A percentile compares a stretch with the other conserved stretches of the same genome.
Conservation (phyloP, 2,113 vertebrate species). For the Phrynocephalus versicolor region DNA sequence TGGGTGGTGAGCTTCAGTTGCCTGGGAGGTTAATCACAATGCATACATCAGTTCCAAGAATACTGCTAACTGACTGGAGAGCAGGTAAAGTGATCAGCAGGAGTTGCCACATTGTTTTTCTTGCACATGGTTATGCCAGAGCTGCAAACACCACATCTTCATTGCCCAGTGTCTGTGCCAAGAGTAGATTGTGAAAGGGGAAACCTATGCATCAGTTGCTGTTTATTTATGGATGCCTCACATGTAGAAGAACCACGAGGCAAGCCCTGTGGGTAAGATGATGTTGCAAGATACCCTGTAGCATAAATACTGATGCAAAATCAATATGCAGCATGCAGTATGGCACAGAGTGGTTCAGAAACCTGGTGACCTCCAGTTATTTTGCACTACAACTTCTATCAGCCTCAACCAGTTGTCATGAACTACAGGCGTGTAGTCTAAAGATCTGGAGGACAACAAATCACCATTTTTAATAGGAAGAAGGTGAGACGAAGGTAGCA, state of each 20-base stretch:
- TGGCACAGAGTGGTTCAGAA: not conserved
- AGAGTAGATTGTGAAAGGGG: not conserved
- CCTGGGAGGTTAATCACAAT: not conserved
- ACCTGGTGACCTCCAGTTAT: not conserved
- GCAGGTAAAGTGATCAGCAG: not conserved
- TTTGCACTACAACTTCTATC: not conserved
- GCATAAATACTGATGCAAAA: not conserved
- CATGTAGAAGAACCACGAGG: not conserved
- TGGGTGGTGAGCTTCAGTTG: not conserved
- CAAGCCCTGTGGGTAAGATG: no score
- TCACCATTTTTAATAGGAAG: not conserved
- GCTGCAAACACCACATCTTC: not conserved
- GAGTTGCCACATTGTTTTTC: not conserved
- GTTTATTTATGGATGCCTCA: not conserved
- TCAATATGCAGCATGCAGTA: not conserved
- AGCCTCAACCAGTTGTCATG: not conserved
- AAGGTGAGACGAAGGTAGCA: not conserved
- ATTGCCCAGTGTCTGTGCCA: not conserved
- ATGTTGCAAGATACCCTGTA: not conserved
- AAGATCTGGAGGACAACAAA: not conserved
- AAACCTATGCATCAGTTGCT: not conserved
- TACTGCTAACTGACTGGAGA: not conserved
- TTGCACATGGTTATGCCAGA: no score
- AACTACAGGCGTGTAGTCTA: not conserved
- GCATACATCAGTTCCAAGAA: not conserved